These are phyloP conservation scores for Fundulus diaphanus DNA, from an alignment of 2,797 vertebrate species.

Conservation along the genomic window DNA sequence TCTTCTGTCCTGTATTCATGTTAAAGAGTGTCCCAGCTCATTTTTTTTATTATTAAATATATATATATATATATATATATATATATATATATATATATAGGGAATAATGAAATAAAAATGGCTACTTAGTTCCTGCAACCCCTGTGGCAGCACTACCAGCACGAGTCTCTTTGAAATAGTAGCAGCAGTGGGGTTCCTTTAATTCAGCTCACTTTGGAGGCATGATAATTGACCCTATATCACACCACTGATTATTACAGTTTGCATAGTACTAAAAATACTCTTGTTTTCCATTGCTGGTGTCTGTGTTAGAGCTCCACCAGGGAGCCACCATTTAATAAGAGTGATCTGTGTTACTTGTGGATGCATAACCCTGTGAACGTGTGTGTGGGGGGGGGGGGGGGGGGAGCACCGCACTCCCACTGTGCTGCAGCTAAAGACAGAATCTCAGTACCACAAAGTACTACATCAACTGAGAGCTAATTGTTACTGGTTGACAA, in stretches of 20 bases:
- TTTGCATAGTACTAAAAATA: conserved; percentile 42
- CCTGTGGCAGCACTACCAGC: neutral
- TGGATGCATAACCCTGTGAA: conserved; percentile 24
- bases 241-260: conserved; percentile 38
- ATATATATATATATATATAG: neutral
- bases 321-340: conserved; percentile 40
- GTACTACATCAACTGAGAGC: conserved; percentile 19
- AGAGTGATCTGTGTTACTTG: conserved; percentile 26
- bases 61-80: neutral
- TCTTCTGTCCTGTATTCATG: neutral
- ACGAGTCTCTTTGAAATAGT: conserved; percentile 3
- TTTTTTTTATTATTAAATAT: neutral
- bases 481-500: conserved; percentile 7
- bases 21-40: neutral
- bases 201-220: conserved; percentile 12
- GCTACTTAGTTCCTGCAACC: neutral
- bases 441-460: conserved; percentile 13
- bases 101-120: neutral
- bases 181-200: neutral
- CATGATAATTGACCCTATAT: conserved; percentile 12
- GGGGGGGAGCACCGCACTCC: conserved; percentile 23
- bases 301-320: conserved; percentile 28
- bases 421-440: conserved; percentile 22
- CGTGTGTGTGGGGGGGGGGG: conserved; percentile 17
- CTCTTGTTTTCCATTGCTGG: conserved; percentile 21